Conservation (phyloP, 2,113 vertebrate genomes). For the Vimba vimba region DNA sequence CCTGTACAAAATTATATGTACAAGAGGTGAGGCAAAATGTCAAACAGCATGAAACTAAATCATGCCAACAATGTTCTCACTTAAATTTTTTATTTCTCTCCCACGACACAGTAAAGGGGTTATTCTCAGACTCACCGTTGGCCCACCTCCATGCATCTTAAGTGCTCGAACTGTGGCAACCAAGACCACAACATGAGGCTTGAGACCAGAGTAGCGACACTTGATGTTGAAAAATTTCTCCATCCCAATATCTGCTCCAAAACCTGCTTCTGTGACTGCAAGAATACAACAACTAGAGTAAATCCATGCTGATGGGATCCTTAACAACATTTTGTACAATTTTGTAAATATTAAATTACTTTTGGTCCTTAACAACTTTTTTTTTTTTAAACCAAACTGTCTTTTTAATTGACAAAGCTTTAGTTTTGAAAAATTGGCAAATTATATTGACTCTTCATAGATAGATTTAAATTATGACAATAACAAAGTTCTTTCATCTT, state of each 20-base stretch:
- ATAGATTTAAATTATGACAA: background rate
- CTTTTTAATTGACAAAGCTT: background rate
- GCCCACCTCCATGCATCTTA: slow-evolving; percentile 98
- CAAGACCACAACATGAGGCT: slow-evolving; percentile 92
- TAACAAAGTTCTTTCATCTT: slow-evolving; percentile 20
- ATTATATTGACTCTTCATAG: background rate
- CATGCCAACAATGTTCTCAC: background rate
- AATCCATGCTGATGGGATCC: background rate
- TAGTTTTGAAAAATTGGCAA: background rate
- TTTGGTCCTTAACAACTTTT: no score
- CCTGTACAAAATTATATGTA: background rate
- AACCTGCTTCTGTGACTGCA: slow-evolving; percentile 96
- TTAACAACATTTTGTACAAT: background rate
- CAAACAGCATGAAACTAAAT: background rate
- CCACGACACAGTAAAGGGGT: background rate
- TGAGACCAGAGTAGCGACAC: slow-evolving; percentile 91
- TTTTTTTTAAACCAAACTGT: background rate
- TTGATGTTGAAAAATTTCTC: slow-evolving; percentile 99
- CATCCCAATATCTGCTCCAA: slow-evolving; percentile 98
- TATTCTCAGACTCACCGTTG: slow-evolving; percentile 78
- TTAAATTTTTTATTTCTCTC: background rate
- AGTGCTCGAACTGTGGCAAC: slow-evolving; percentile 93
- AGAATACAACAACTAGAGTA: background rate
- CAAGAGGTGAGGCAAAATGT: background rate
- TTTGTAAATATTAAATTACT: background rate